These are phyloP conservation scores for Arnoldichthys spilopterus DNA, from an alignment of 2,797 vertebrate genomes.

Conservation along the genomic window DNA sequence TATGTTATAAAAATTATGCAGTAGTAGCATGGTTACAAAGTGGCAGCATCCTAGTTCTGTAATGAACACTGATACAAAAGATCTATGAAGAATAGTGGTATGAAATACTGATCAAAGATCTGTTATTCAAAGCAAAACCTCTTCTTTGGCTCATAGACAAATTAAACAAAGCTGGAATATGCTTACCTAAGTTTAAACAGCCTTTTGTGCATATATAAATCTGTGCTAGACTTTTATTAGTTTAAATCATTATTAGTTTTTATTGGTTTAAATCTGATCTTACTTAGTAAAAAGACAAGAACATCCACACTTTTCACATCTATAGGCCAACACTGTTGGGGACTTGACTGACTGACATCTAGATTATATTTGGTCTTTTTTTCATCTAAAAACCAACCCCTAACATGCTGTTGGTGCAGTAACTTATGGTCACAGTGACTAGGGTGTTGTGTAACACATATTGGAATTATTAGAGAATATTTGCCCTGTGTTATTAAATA, in stretches of 20 bases:
- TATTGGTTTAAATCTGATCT: not conserved
- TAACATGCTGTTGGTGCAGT: not conserved
- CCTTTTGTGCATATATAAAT: not conserved
- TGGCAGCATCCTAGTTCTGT: too few relatives aligned
- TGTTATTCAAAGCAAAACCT: not conserved
- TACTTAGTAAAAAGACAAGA: not conserved
- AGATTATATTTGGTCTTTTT: not conserved
- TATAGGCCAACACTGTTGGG: not conserved
- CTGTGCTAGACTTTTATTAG: too few relatives aligned
- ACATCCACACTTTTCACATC: not conserved
- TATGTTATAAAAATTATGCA: too few relatives aligned
- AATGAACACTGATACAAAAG: too few relatives aligned
- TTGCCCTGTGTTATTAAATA: too few relatives aligned
- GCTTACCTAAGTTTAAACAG: not conserved
- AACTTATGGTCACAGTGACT: not conserved
- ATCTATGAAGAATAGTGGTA: not conserved
- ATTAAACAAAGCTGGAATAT: not conserved
- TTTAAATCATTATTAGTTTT: too few relatives aligned
- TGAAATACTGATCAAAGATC: not conserved
- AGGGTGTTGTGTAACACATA: not conserved
- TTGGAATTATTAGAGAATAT: not conserved
- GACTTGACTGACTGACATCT: too few relatives aligned
- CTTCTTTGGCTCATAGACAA: not conserved
- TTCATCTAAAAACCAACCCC: not conserved
- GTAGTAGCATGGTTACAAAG: too few relatives aligned